Conservation (phyloP, 2,888 invertebrate species). For the Mongoloraphidia duomilia region DNA sequence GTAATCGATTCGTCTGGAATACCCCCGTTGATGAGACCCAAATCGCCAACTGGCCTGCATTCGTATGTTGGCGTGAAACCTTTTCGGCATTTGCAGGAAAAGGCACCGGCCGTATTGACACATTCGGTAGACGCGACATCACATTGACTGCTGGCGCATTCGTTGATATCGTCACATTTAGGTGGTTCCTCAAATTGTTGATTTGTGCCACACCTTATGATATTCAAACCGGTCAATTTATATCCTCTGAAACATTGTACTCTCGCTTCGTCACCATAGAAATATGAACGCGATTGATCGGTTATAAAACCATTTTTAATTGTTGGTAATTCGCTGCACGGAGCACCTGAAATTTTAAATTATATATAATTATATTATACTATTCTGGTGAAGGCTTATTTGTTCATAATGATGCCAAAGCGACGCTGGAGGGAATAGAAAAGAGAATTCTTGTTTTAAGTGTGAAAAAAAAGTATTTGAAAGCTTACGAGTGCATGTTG, state of each 20-base stretch:
- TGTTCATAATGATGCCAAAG: background rate
- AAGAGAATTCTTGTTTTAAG: background rate
- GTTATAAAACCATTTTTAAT: constrained; percentile 80
- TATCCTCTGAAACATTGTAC: constrained; percentile 86
- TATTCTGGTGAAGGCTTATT: constrained; percentile 2
- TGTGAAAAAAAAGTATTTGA: background rate
- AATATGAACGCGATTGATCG: constrained; percentile 60
- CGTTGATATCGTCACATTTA: constrained; percentile 83
- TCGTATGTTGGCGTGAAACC: constrained; percentile 77
- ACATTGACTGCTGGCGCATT: constrained; percentile 78
- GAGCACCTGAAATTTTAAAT: constrained; percentile 33
- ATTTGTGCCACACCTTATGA: constrained; percentile 72
- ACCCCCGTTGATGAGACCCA: constrained; percentile 76
- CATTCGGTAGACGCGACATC: constrained; percentile 84
- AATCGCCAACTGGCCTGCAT: constrained; percentile 78
- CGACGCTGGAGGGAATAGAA: background rate
- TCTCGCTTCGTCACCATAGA: constrained; percentile 78
- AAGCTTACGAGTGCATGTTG: constrained; percentile 61
- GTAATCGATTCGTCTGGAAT: constrained; percentile 81
- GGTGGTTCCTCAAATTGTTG: constrained; percentile 74
- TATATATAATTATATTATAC: constrained; percentile 1
- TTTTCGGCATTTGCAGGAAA: constrained; percentile 72
- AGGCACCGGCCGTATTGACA: constrained; percentile 75
- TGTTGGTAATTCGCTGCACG: constrained; percentile 59
- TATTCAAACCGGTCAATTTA: constrained; percentile 68